Percentiles rank a stretch among this genome's conserved stretches.
Conservation (phyloP, 2,113 vertebrate species). For the Brachyhypopomus gauderio region DNA sequence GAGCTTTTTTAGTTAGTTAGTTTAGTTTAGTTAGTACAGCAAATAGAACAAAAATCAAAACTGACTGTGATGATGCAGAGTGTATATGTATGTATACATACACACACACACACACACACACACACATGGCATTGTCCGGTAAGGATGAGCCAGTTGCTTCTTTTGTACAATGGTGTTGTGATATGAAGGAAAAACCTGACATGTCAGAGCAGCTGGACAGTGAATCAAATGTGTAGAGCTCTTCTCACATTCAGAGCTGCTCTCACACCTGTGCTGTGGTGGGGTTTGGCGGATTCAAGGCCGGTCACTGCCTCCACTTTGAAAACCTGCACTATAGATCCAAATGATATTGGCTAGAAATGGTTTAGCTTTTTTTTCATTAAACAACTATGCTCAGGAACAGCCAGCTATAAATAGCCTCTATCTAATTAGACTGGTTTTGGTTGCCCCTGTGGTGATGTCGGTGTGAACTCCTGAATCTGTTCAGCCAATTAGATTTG, state of each 20-base stretch:
- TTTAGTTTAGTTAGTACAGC: no score
- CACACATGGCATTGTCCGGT: background rate
- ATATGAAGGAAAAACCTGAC: constrained; percentile 54
- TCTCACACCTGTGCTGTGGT: background rate
- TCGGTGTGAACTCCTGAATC: constrained; percentile 34
- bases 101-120: no score
- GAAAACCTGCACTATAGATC: background rate
- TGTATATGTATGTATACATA: background rate
- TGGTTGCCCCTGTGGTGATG: constrained; percentile 33
- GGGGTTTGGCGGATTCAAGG: background rate
- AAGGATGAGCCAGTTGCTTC: background rate
- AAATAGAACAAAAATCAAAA: constrained; percentile 4
- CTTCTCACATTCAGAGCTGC: background rate
- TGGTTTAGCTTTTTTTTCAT: background rate
- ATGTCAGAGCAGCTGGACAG: constrained; percentile 18
- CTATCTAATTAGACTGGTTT: constrained; percentile 39
- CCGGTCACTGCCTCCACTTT: background rate
- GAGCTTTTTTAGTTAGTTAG: background rate
- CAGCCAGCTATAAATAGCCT: constrained; percentile 37
- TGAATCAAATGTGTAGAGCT: constrained; percentile 2
- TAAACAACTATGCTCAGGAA: background rate
- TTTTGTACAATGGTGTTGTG: background rate
- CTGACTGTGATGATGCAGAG: background rate
- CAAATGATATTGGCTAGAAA: background rate
- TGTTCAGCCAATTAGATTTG: constrained; percentile 34